These are phyloP conservation scores for Oncorhynchus nerka DNA, from an alignment of 2,113 vertebrate genomes.

Conservation along the genomic window DNA sequence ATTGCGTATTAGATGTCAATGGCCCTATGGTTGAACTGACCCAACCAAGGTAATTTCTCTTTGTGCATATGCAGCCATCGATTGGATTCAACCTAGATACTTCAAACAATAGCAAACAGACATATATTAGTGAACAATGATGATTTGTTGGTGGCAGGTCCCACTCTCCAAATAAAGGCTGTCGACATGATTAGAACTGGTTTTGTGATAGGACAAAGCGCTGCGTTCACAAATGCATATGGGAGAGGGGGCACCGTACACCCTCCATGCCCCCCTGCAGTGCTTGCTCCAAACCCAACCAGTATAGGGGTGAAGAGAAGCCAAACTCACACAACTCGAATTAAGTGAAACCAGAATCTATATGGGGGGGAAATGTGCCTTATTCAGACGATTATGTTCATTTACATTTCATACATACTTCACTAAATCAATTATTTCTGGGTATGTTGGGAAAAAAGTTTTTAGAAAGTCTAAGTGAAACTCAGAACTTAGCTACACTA, in stretches of 20 bases:
- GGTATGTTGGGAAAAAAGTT: neutral
- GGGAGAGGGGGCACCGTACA: neutral
- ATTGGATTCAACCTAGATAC: constrained; percentile 37
- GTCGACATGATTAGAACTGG: constrained; percentile 57
- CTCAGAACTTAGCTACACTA: too few relatives aligned
- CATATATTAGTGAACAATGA: constrained; percentile 60
- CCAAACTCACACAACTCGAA: neutral
- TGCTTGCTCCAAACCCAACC: neutral
- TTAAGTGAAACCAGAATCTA: neutral
- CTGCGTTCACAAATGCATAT: constrained; percentile 20
- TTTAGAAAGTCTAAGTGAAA: neutral
- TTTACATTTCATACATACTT: constrained; percentile 8
- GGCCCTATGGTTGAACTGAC: neutral
- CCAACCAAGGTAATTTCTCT: constrained; percentile 4
- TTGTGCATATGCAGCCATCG: constrained; percentile 32
- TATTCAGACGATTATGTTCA: neutral
- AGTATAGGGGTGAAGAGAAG: neutral
- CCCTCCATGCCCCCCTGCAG: constrained; percentile 34
- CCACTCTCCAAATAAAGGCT: constrained; percentile 47
- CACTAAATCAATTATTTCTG: constrained; percentile 2
- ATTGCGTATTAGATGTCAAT: neutral
- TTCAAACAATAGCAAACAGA: constrained; percentile 48
- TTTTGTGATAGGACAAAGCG: constrained; percentile 30
- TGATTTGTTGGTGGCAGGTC: constrained; percentile 52
- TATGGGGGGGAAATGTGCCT: neutral